These are phyloP conservation scores for Glareola pratincola DNA, from an alignment of 2,113 vertebrate species.

Conservation along the genomic window DNA sequence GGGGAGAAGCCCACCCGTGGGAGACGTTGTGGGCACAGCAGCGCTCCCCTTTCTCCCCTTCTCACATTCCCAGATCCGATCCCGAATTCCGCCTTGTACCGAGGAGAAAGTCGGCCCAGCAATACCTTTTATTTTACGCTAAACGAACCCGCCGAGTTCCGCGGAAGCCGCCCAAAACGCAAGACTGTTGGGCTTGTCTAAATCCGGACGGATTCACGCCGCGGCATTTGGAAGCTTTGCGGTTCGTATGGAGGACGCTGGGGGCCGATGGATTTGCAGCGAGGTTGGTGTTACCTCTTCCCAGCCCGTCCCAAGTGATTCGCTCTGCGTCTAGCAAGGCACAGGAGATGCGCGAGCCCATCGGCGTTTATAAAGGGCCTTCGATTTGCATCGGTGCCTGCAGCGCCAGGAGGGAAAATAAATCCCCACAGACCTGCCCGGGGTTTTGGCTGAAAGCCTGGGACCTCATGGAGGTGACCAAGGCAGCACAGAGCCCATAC, in stretches of 20 bases:
- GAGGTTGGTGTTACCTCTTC: accelerated
- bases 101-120: neutral
- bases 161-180: accelerated
- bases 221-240: accelerated
- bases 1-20: neutral
- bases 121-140: neutral
- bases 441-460: neutral
- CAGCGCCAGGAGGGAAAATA: neutral
- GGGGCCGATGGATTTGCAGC: neutral
- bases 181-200: too few species aligned
- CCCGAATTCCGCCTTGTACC: accelerated
- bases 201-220: accelerated
- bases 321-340: accelerated
- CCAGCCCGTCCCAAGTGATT: neutral
- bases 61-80: accelerated
- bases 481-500: accelerated
- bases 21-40: neutral
- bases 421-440: neutral
- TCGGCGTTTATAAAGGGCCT: neutral
- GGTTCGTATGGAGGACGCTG: accelerated
- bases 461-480: neutral
- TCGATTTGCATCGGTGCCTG: neutral
- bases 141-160: neutral
- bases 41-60: too few species aligned
- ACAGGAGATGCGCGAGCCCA: accelerated